Conservation (phyloP, 2,888 invertebrate genomes). For the Mallateleia sp. region DNA sequence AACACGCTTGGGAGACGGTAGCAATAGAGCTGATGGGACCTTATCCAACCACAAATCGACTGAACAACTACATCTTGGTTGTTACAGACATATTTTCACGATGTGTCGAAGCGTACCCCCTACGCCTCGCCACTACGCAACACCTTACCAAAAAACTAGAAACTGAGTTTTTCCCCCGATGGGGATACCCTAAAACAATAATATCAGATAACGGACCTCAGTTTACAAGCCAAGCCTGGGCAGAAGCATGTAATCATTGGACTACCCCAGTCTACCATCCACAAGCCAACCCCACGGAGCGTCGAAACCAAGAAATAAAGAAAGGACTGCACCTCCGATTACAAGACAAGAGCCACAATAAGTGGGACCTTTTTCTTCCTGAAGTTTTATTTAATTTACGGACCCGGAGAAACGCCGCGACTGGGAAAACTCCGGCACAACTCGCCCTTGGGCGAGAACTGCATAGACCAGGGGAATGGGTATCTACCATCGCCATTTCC, state of each 20-base stretch:
- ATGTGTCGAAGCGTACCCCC: slow-evolving; percentile 80
- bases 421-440: slow-evolving; percentile 15
- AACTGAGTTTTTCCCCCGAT: slow-evolving; percentile 39
- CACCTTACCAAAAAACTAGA: slow-evolving; percentile 41
- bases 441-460: not conserved
- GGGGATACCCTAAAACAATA: slow-evolving; percentile 14
- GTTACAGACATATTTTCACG: slow-evolving; percentile 79
- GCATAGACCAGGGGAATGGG: slow-evolving; percentile 7
- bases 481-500: too few relatives aligned
- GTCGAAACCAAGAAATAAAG: slow-evolving; percentile 69
- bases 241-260: not conserved
- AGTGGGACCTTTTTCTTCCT: not conserved
- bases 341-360: too few relatives aligned
- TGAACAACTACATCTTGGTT: slow-evolving; percentile 73
- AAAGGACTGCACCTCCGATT: not conserved
- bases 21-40: slow-evolving; percentile 76
- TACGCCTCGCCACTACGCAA: slow-evolving; percentile 29
- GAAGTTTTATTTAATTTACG: slow-evolving; percentile 12
- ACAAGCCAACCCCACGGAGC: slow-evolving; percentile 54
- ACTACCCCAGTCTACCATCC: slow-evolving; percentile 46
- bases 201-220: slow-evolving; percentile 65
- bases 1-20: slow-evolving; percentile 33
- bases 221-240: slow-evolving; percentile 41
- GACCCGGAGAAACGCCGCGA: slow-evolving; percentile 6
- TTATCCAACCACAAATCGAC: slow-evolving; percentile 58